A percentile compares a stretch with the other conserved stretches of the same genome.
Evolutionary conservation across 2,113 vertebrate species (phyloP).

Genomic region (Mellivora capensis): DNA sequence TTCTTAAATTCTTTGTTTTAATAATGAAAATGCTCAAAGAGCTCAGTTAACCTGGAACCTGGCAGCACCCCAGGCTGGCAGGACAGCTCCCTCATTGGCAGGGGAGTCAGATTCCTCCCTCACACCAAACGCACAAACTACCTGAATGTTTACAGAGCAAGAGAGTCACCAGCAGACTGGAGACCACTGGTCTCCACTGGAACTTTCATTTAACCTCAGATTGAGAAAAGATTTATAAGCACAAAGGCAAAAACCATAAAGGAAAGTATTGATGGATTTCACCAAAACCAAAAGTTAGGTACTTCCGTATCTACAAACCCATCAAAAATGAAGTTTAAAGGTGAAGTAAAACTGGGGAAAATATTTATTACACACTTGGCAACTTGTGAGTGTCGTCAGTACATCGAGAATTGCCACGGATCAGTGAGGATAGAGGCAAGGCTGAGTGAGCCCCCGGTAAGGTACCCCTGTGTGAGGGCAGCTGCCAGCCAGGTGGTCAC

Average conservation of each 20-base stretch:
- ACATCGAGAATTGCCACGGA: not conserved
- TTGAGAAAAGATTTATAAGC: not conserved
- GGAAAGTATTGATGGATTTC: not conserved
- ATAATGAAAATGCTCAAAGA: no score
- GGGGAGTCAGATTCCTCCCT: no score
- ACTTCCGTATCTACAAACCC: not conserved
- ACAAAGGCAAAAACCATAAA: not conserved
- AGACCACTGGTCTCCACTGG: not conserved
- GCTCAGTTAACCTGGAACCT: no score
- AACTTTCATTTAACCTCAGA: not conserved
- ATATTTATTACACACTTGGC: no score
- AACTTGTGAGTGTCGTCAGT: not conserved
- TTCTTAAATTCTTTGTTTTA: no score
- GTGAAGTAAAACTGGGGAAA: not conserved
- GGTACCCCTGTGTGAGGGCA: no score
- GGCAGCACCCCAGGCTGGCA: no score
- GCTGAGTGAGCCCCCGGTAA: no score
- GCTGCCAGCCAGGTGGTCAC: no score
- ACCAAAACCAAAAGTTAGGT: not conserved
- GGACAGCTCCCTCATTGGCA: no score
- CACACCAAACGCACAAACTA: no score
- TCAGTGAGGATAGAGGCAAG: not conserved
- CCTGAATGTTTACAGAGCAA: not conserved
- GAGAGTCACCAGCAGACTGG: not conserved
- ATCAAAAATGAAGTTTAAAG: not conserved